phyloP scores from a whole-genome alignment of 2,797 vertebrate genomes.

The Sebastes nivosus region DNA sequence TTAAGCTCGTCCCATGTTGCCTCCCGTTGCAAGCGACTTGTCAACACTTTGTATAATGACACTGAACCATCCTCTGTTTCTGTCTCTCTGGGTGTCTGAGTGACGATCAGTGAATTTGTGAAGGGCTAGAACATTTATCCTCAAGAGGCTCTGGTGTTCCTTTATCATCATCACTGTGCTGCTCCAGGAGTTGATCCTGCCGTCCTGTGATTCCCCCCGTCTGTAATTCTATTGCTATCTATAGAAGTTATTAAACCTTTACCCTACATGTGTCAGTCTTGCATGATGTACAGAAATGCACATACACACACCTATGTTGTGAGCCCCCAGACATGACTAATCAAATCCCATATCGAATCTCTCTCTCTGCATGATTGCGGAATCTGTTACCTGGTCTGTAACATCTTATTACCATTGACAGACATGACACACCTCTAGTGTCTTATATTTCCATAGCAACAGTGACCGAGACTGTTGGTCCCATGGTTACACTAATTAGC shows the following conservation, averaged over 20 bases:
- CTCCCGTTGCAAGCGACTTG: not conserved
- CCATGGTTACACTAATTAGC: conserved; percentile 41
- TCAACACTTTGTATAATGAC: conserved; percentile 1
- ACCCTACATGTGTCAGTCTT: not conserved
- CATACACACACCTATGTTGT: not conserved
- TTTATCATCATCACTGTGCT: conserved; percentile 20
- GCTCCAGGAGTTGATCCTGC: conserved; percentile 9
- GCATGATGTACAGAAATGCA: not conserved
- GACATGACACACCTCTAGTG: conserved; percentile 13
- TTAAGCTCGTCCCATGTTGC: not conserved
- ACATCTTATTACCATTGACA: conserved; percentile 15
- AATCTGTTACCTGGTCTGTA: conserved; percentile 3
- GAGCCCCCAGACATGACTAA: not conserved
- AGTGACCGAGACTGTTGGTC: conserved; percentile 1
- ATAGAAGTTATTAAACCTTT: not conserved
- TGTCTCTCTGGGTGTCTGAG: not conserved
- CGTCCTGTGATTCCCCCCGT: not conserved
- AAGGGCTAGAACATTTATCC: conserved; percentile 76
- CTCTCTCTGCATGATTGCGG: not conserved
- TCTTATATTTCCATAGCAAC: conserved; percentile 60
- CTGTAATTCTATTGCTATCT: conserved; percentile 4
- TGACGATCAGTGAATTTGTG: conserved; percentile 60
- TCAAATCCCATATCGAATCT: conserved; percentile 1
- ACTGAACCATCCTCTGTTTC: not conserved
- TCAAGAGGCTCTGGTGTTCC: conserved; percentile 59